Evolutionary conservation across 2,888 invertebrate genomes (phyloP).

Genomic region (Teleogryllus oceanicus): DNA sequence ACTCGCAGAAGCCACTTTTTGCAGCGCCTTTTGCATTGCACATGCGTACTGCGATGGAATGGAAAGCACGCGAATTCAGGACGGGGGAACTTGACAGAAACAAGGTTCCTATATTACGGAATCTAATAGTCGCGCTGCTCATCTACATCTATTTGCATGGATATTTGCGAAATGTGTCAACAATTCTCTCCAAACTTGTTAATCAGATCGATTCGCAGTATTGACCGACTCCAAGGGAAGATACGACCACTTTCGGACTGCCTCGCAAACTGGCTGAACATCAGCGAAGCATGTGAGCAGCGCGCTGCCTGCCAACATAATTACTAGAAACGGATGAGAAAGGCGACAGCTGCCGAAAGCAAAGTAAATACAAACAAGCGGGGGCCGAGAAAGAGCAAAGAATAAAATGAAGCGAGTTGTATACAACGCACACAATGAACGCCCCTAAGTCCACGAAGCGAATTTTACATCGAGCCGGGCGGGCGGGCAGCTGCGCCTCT

Average conservation of each 20-base stretch:
- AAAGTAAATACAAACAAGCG: background rate
- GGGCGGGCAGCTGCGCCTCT: background rate
- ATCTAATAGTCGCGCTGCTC: background rate
- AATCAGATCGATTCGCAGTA: background rate
- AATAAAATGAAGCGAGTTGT: background rate
- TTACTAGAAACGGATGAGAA: background rate
- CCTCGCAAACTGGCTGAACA: background rate
- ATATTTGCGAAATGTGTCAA: constrained; percentile 1
- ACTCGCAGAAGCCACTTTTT: no score
- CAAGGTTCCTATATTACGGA: background rate
- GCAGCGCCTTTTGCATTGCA: no score
- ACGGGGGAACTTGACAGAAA: background rate
- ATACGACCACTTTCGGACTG: background rate
- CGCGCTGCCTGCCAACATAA: background rate
- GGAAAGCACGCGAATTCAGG: background rate
- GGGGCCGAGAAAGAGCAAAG: background rate
- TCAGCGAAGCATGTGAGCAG: background rate
- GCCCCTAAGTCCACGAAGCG: background rate
- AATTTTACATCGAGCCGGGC: background rate
- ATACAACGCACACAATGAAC: background rate
- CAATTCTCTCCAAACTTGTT: background rate
- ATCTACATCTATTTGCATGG: background rate
- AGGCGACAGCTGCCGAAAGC: background rate
- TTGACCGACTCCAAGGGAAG: background rate
- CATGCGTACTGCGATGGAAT: no score